Evolutionary conservation across 92 coral and sea anemone genomes (phyloP).

Genomic region (Zoanthus sansibaricus): DNA sequence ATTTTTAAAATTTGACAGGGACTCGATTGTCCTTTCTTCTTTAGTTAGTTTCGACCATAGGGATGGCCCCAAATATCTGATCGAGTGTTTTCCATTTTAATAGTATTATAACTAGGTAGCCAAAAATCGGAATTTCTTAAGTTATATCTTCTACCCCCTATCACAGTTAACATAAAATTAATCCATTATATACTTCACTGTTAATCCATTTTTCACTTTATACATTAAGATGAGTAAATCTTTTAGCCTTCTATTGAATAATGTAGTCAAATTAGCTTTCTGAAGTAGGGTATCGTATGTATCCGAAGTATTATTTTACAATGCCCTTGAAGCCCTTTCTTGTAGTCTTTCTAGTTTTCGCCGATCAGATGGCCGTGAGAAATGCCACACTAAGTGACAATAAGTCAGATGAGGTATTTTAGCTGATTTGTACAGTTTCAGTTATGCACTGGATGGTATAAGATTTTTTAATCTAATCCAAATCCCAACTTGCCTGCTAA

Average conservation of each 20-base stretch:
- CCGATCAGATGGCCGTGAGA: neutral
- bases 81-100: neutral
- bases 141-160: neutral
- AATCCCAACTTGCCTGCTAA: neutral
- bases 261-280: neutral
- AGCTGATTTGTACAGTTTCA: neutral
- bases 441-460: neutral
- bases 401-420: neutral
- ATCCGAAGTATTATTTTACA: neutral
- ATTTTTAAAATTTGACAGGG: no score
- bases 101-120: neutral
- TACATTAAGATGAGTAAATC: no score
- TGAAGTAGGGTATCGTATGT: neutral
- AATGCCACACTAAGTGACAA: neutral
- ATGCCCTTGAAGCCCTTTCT: neutral
- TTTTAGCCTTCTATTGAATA: no score
- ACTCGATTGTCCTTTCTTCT: no score
- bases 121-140: neutral
- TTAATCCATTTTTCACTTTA: no score
- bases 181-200: neutral
- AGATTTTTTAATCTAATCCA: neutral
- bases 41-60: no score
- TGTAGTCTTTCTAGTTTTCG: no score
- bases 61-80: no score
- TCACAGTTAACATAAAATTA: neutral